Evolutionary conservation across 2,113 vertebrate species (phyloP).

Genomic region (Colaptes auratus): DNA sequence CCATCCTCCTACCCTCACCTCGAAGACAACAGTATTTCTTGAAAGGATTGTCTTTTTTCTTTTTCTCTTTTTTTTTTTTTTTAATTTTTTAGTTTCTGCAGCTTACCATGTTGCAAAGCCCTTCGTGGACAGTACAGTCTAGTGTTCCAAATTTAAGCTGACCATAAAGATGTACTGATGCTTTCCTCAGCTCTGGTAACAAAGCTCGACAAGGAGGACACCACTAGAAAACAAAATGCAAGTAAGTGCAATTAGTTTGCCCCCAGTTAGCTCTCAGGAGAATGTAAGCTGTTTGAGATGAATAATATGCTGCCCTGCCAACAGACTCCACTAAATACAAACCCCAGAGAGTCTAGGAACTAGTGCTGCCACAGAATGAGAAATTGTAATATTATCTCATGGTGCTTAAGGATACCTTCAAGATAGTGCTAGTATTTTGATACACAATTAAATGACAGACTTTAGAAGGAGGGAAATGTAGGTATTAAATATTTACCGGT

Average conservation of each 20-base stretch:
- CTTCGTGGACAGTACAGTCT: slow-evolving; percentile 93
- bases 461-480: not conserved
- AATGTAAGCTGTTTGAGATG: not conserved
- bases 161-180: slow-evolving; percentile 91
- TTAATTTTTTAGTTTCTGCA: not conserved
- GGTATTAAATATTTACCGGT: slow-evolving; percentile 81
- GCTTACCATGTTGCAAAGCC: slow-evolving; percentile 90
- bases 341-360: not conserved
- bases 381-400: not conserved
- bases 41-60: not conserved
- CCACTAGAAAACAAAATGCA: slow-evolving; percentile 82
- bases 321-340: not conserved
- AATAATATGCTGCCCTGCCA: not conserved
- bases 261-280: not conserved
- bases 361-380: not conserved
- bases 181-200: slow-evolving; percentile 94
- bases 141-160: slow-evolving; percentile 94
- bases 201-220: slow-evolving; percentile 94
- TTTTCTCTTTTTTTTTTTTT: not conserved
- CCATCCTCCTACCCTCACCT: not conserved
- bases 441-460: not conserved
- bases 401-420: not conserved
- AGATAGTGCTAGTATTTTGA: not conserved
- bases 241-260: not conserved
- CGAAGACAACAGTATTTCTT: not conserved